These are phyloP conservation scores for Oppia nitens DNA, from an alignment of 1,140 invertebrate species.

Conservation along the genomic window DNA sequence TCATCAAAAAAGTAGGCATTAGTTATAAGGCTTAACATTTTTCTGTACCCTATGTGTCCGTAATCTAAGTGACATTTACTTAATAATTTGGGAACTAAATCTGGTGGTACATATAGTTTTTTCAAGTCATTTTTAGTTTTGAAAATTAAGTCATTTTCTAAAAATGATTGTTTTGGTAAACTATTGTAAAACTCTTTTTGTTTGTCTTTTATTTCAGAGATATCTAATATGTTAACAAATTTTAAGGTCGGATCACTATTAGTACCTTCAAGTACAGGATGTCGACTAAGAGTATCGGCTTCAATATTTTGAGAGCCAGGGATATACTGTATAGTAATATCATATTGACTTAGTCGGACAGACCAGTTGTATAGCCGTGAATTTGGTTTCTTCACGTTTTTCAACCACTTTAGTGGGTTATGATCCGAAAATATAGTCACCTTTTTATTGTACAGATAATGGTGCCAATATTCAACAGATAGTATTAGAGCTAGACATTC, in stretches of 20 bases:
- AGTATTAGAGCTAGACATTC: constrained; percentile 14
- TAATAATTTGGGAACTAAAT: not conserved
- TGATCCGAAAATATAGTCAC: constrained; percentile 13
- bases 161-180: not conserved
- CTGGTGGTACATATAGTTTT: constrained; percentile 1
- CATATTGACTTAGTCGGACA: constrained; percentile 26
- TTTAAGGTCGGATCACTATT: not conserved
- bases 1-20: constrained; percentile 1
- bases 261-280: not conserved
- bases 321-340: constrained; percentile 19
- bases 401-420: constrained; percentile 3
- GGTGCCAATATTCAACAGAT: constrained; percentile 9
- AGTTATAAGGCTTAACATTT: not conserved
- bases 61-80: constrained; percentile 4
- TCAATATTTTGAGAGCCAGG: constrained; percentile 8
- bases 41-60: constrained; percentile 7
- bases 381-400: not conserved
- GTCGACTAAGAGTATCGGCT: constrained; percentile 13
- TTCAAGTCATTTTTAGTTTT: not conserved
- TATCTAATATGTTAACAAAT: not conserved
- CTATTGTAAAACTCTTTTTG: not conserved
- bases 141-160: not conserved
- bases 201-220: not conserved
- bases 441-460: constrained; percentile 1
- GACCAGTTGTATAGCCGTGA: constrained; percentile 15